Base-by-base conservation (phyloP, 53 echinoderm and acorn worm genomes). In the Luidia sarsii region DNA sequence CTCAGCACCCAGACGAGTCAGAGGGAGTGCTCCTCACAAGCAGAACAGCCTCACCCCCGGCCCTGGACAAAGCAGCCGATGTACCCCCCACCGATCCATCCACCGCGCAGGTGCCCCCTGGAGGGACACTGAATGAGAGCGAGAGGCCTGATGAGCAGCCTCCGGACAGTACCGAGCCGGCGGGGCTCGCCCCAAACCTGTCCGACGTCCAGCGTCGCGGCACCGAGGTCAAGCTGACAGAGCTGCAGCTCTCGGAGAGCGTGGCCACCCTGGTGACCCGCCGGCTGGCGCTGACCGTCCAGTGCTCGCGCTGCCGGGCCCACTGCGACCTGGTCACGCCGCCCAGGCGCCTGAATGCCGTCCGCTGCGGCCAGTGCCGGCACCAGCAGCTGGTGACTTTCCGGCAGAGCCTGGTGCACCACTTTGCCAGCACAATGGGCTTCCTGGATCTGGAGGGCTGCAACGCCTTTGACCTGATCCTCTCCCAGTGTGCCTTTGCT, bases 361-460 rank as follows among this genome's bases (percentile, higher is more conserved):
- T 89, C 16, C 41, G 68, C 29, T 96, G 97, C 39, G 49, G 57
- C 19, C 90, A 88, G 57, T 96, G 97, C 65, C 90, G 86, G 57
- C 81, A 57, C 67, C 93, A 90, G 25, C 93, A 91, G 77, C 48
- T 89, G 13, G 33, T 96, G 2, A 85, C 83, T 14, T 96, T 72
- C 79, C 70, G 97, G 45, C 93, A 86, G 21, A 88, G 91, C 30
- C 79, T 96, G 16, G 63, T 89, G 3, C 97, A 93, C 64, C 83
- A 88, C 70, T 86, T 86, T 37, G 86, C 97, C 0, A 57, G 88
- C 7, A 86, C 85, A 7, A 29, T 96, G 55, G 97, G 97, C 0
- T 93, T 88, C 62, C 84, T 95, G 41, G 97, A 96, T 64, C 68
- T 96, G 2, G 88, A 90, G 22, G 97, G 91, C 16, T 93, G 97